phyloP scores from a whole-genome alignment of 2,113 vertebrate genomes.

The Gymnocephalus cernua region DNA sequence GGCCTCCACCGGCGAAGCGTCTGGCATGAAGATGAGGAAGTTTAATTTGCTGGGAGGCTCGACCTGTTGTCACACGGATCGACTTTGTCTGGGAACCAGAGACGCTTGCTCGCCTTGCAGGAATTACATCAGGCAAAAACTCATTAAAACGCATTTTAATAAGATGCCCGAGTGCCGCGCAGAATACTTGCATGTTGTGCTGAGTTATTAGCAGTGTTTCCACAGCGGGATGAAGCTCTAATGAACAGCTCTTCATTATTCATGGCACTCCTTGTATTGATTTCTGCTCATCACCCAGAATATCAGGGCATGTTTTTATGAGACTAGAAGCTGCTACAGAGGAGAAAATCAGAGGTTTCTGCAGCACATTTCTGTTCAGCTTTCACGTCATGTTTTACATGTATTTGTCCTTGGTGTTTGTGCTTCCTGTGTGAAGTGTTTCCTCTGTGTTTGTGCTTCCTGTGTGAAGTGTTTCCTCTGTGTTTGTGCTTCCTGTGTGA shows the following conservation, averaged over 20 bases:
- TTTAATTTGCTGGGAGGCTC: neutral
- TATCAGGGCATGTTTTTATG: too few relatives aligned
- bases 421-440: too few relatives aligned
- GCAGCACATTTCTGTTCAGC: too few relatives aligned
- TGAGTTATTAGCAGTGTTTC: slow-evolving; percentile 3
- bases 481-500: too few relatives aligned
- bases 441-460: too few relatives aligned
- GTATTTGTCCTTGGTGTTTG: too few relatives aligned
- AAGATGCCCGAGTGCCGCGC: neutral
- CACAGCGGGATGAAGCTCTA: slow-evolving; percentile 7
- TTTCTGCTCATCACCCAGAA: slow-evolving; percentile 7
- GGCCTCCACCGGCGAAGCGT: neutral
- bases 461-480: too few relatives aligned
- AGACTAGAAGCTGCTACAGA: neutral
- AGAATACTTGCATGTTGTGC: neutral
- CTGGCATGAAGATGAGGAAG: neutral
- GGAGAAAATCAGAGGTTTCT: too few relatives aligned
- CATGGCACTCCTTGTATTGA: slow-evolving; percentile 33
- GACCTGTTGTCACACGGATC: slow-evolving; percentile 22
- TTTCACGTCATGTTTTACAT: neutral
- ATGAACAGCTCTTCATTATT: slow-evolving; percentile 51
- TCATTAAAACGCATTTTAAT: slow-evolving; percentile 2
- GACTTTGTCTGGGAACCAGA: neutral
- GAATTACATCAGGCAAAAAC: neutral
- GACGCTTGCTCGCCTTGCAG: neutral